Evolutionary conservation across 2,113 vertebrate species (phyloP).

Genomic region (Procapra przewalskii): DNA sequence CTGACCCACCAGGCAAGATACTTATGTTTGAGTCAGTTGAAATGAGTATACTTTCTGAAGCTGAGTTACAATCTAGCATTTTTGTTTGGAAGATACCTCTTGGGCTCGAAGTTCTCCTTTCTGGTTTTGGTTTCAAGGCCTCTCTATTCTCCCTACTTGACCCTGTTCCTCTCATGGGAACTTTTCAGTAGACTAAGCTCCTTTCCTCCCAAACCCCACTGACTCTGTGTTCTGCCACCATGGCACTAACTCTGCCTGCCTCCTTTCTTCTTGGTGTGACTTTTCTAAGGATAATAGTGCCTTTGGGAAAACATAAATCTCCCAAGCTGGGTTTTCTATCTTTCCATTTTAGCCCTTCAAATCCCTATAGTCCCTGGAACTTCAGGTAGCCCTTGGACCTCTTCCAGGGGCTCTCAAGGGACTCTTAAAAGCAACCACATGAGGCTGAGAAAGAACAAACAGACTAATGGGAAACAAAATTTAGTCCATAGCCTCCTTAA

Average conservation of each 20-base stretch:
- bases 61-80: background rate
- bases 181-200: background rate
- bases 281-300: background rate
- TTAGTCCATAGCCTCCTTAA: background rate
- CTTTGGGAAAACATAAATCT: background rate
- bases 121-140: background rate
- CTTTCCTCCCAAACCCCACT: background rate
- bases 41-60: background rate
- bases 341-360: background rate
- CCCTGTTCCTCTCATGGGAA: background rate
- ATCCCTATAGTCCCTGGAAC: background rate
- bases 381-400: background rate
- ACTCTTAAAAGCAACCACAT: background rate
- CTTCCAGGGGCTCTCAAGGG: background rate
- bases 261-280: background rate
- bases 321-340: background rate
- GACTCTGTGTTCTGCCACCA: background rate
- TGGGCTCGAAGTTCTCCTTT: background rate
- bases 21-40: background rate
- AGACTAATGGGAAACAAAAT: background rate
- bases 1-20: background rate
- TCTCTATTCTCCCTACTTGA: background rate
- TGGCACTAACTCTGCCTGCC: background rate
- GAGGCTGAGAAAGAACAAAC: background rate
- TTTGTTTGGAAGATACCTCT: background rate